phyloP scores from a whole-genome alignment of 37 sponge, comb jelly and placozoan genomes.

The Mnemiopsis leidyi region DNA sequence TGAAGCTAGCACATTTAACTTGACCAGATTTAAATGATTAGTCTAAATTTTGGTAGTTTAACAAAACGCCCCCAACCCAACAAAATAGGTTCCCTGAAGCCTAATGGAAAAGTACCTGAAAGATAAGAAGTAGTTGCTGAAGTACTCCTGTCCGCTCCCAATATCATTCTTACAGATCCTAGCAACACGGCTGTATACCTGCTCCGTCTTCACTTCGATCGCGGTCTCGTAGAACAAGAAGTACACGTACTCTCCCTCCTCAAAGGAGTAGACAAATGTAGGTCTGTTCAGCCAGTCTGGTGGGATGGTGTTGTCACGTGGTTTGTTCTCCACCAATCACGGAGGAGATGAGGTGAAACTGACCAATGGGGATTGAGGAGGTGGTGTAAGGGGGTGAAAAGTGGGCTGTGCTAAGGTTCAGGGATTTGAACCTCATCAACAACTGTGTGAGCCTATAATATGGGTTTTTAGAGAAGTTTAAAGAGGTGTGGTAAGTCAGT shows the following conservation, averaged over 20 bases:
- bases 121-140: slow-evolving; percentile 56
- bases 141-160: slow-evolving; percentile 50
- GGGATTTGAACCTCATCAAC: neutral
- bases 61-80: too few relatives aligned
- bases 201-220: neutral
- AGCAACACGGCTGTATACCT: slow-evolving; percentile 28
- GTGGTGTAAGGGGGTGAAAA: neutral
- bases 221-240: slow-evolving; percentile 60
- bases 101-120: too few relatives aligned
- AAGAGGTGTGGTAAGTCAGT: too few relatives aligned
- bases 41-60: too few relatives aligned
- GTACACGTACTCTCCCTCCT: slow-evolving; percentile 58
- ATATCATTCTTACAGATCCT: slow-evolving; percentile 46
- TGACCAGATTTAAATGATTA: too few relatives aligned
- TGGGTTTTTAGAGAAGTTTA: too few relatives aligned
- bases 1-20: too few relatives aligned
- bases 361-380: too few relatives aligned
- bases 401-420: neutral
- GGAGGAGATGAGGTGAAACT: too few relatives aligned
- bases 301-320: too few relatives aligned
- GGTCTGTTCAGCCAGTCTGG: slow-evolving; percentile 57
- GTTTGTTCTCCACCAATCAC: too few relatives aligned
- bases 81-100: too few relatives aligned
- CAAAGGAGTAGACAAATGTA: slow-evolving; percentile 39
- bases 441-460: neutral